phyloP scores from a whole-genome alignment of 2,888 invertebrate species.

The Dynastes maya region DNA sequence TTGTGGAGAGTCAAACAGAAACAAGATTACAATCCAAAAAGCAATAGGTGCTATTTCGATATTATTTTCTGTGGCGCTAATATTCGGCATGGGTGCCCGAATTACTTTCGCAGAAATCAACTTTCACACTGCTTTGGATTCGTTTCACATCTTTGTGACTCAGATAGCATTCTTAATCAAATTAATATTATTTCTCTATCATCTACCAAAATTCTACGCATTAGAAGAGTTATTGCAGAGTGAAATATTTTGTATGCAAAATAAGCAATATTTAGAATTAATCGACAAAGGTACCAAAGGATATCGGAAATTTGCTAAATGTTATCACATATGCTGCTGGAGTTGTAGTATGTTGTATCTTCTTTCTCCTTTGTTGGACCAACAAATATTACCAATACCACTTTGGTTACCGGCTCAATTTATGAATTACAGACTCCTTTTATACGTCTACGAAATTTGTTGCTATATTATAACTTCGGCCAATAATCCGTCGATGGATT shows the following conservation, averaged over 20 bases:
- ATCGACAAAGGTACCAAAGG: not conserved
- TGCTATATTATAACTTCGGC: not conserved
- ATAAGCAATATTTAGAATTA: not conserved
- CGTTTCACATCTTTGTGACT: not conserved
- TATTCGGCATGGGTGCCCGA: not conserved
- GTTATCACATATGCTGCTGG: not conserved
- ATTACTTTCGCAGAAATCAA: not conserved
- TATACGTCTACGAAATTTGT: not conserved
- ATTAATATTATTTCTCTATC: not conserved
- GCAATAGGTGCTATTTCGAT: not conserved
- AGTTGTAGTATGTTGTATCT: not conserved
- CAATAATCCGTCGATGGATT: not conserved
- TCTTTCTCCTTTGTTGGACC: slow-evolving; percentile 2
- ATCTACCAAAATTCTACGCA: not conserved
- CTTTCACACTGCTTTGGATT: not conserved
- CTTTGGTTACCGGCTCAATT: not conserved
- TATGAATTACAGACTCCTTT: not conserved
- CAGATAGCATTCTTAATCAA: not conserved
- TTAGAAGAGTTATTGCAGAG: not conserved
- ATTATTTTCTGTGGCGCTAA: not conserved
- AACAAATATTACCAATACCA: not conserved
- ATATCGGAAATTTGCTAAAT: not conserved
- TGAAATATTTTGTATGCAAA: not conserved
- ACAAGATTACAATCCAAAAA: not conserved
- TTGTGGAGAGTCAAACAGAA: not conserved